Base-by-base conservation (phyloP, 2,888 invertebrate species). In the Sepiola atlantica region DNA sequence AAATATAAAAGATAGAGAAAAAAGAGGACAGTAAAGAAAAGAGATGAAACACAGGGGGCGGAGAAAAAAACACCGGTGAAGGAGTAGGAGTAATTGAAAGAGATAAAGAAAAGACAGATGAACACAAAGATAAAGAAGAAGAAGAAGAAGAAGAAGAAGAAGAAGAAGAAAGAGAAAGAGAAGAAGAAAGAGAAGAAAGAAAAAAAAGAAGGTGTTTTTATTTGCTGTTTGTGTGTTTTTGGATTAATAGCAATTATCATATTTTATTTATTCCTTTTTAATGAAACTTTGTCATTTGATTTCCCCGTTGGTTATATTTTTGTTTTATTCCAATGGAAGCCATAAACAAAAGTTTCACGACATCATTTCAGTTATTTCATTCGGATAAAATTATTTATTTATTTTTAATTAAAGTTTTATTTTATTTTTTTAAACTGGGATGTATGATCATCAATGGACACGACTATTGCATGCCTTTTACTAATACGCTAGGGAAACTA, bases 81-180 rank as follows among this genome's bases (percentile, higher is more conserved):
- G 12, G 28, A 28, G 24, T 3, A 61, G 28, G 24, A 0, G 28
- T 8, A 57, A 61, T 6, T 24, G 28, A 24, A 61, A 14, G 28
- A 24, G 28, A 28, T 0, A 12, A 28, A 61, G 28, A 28, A n/a
- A 28, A 8, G 61, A n/a, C 24, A 12, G 28, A 61, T 10, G 28
- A 14, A 61, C 1, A 10, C n/a, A n/a, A n/a, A 4, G 12, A 28
- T 12, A n/a, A 16, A 12, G 1, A 0, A n/a, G n/a, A 45, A 45
- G n/a, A 77, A n/a, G 12, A 24, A n/a, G 12, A 0, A n/a, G 0
- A 77, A n/a, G n/a, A 14, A 16, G 12, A 12, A n/a, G 28, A 0
- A n/a, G 24, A 24, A 24, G 24, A 8, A 21, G 28, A 61, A 28
- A 61, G 21, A 61, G 3, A 28, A 2, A 24, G 24, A 61, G 24